Conservation (phyloP, 2,113 vertebrate species). For the Hyla sarda region DNA sequence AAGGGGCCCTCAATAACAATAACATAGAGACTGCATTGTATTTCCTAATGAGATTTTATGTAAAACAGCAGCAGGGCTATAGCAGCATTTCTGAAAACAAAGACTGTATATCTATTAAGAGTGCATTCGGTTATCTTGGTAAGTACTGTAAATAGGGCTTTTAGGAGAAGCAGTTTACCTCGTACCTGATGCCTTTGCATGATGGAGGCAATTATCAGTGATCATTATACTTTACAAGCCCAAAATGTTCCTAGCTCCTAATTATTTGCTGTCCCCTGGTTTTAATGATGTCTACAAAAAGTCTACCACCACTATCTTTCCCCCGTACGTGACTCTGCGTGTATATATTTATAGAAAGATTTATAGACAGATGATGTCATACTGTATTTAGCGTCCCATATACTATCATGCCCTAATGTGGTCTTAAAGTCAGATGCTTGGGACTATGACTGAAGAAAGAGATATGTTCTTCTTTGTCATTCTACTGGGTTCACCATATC, state of each 20-base stretch:
- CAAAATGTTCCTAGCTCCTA: background rate
- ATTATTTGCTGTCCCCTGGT: background rate
- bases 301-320: background rate
- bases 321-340: background rate
- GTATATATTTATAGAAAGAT: too few species aligned
- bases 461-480: too few species aligned
- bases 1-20: constrained; percentile 37
- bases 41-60: constrained; percentile 31
- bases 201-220: background rate
- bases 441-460: too few species aligned
- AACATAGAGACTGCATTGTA: constrained; percentile 24
- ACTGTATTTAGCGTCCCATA: too few species aligned
- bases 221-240: background rate
- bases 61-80: constrained; percentile 8
- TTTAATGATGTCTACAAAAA: background rate
- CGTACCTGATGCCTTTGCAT: background rate
- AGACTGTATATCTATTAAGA: constrained; percentile 21
- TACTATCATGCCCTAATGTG: too few species aligned
- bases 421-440: too few species aligned
- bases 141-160: constrained; percentile 3
- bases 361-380: too few species aligned
- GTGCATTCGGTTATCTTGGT: background rate
- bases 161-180: background rate
- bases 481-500: too few species aligned
- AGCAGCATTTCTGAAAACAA: background rate